A percentile compares a stretch with the other conserved stretches of the same genome.
These are phyloP conservation scores for Oceanites oceanicus DNA, from an alignment of 2,113 vertebrate genomes.

Conservation along the genomic window DNA sequence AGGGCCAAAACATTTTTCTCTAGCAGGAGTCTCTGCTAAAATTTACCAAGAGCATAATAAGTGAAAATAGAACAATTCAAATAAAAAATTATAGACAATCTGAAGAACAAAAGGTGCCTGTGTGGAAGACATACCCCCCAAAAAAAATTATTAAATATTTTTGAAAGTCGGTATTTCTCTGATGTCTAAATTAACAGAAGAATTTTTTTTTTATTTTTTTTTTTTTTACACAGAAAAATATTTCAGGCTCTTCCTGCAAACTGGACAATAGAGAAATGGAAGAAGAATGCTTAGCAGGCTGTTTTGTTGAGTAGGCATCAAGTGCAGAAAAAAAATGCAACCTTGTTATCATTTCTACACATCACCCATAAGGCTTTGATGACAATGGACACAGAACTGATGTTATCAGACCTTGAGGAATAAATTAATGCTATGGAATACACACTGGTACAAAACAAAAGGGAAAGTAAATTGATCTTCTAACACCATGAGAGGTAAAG, in stretches of 20 bases:
- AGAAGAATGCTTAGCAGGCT: constrained; percentile 2
- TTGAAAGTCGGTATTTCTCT: neutral
- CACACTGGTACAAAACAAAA: neutral
- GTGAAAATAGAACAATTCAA: neutral
- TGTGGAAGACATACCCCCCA: neutral
- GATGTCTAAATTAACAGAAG: neutral
- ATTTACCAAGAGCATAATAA: neutral
- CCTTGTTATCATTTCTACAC: constrained; percentile 35
- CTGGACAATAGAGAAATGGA: neutral
- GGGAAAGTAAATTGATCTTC: constrained; percentile 32
- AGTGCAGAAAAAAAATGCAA: constrained; percentile 4
- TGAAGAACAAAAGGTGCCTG: neutral
- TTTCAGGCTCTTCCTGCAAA: neutral
- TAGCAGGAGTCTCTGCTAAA: neutral
- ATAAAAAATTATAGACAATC: neutral
- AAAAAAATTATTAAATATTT: neutral
- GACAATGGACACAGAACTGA: neutral
- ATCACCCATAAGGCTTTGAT: neutral
- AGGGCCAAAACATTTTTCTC: neutral
- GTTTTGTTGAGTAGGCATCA: constrained; percentile 19
- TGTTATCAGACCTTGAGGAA: constrained; percentile 29
- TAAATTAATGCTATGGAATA: constrained; percentile 31
- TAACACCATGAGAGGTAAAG: neutral
- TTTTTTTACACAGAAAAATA: neutral
- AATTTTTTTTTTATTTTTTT: neutral